A percentile compares a stretch with the other conserved stretches of the same genome.
These are phyloP conservation scores for Hemiscyllium ocellatum DNA, from an alignment of 2,113 vertebrate species.

Conservation along the genomic window DNA sequence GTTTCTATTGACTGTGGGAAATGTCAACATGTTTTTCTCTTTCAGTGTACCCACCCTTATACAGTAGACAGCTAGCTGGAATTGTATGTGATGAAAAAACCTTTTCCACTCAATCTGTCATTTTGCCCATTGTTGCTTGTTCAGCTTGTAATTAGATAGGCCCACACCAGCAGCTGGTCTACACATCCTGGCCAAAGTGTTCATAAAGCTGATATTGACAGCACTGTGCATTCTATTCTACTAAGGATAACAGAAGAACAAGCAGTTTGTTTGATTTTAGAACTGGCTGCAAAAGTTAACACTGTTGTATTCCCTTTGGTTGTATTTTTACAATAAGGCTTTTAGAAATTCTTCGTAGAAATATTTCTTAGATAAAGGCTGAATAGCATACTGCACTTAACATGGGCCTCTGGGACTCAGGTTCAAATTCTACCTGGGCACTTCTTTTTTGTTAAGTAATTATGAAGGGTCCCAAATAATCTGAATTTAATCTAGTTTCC, in stretches of 20 bases:
- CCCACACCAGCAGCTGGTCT: background rate
- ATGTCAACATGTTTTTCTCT: constrained; percentile 26
- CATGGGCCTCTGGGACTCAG: background rate
- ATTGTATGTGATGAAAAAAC: background rate
- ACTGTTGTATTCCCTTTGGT: background rate
- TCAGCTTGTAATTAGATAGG: constrained; percentile 11
- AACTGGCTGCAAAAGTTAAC: constrained; percentile 9
- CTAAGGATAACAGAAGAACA: background rate
- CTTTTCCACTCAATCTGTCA: background rate
- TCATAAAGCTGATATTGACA: background rate
- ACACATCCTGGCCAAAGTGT: background rate
- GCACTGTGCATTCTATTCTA: background rate
- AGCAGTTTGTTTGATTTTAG: background rate
- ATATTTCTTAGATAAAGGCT: background rate
- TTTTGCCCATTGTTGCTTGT: background rate
- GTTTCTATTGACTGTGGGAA: background rate
- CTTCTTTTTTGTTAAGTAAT: background rate
- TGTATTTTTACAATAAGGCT: background rate
- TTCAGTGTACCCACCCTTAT: background rate
- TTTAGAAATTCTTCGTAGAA: background rate
- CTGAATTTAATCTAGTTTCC: background rate
- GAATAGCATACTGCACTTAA: background rate
- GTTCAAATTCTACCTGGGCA: background rate
- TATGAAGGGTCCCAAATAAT: background rate
- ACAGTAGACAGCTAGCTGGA: background rate